Evolutionary conservation across 2,797 vertebrate genomes (phyloP), one percentile per base, ranked within the genome.

Genomic region (Megalops cyprinoides): DNA sequence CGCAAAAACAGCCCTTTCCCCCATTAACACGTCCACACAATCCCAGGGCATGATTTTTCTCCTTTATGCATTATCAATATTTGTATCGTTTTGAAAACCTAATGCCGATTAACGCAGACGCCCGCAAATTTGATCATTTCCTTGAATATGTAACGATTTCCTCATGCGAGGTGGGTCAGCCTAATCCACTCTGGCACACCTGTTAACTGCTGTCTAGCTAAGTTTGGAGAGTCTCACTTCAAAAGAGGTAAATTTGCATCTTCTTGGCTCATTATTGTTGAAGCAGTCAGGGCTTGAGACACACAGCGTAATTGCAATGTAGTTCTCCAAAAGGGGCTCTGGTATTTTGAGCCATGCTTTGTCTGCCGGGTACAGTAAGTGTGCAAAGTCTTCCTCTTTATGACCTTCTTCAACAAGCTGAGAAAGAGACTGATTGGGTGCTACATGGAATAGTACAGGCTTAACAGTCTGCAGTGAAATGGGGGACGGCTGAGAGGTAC

Each of bases 71-170:
- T 78, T 71, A 56, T 58, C 51, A 71, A 55, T 56, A 34, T 78
- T 73, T 82, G 62, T 56, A 77, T 74, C 76, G 42, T 62, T 46
- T 56, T 58, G 58, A 25, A 48, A 28, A n/a, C 6, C 39, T 78
- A 78, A 60, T 48, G 53, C 23, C n/a, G 55, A 44, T 78, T 62
- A 78, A 48, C 76, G 44, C 0, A 9, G 56, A 23, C 14, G 55
- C 34, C 37, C 10, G 7, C 18, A 42, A n/a, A 31, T 10, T 18
- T 37, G 1, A 71, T 20, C 6, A 12, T 20, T 71, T 44, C 39
- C 20, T 44, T 71, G 67, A 60, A 60, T 78, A 62, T 56, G 53
- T 76, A 56, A 60, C n/a, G 1, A 62, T 78, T 78, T 44, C 76
- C 46, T 77, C 23, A 34, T 18, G 34, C 58, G 1, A 14, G 10